Evolutionary conservation across 2,888 invertebrate species (phyloP), one percentile per base, ranked within the genome.

Genomic region (Rhagium mordax): DNA sequence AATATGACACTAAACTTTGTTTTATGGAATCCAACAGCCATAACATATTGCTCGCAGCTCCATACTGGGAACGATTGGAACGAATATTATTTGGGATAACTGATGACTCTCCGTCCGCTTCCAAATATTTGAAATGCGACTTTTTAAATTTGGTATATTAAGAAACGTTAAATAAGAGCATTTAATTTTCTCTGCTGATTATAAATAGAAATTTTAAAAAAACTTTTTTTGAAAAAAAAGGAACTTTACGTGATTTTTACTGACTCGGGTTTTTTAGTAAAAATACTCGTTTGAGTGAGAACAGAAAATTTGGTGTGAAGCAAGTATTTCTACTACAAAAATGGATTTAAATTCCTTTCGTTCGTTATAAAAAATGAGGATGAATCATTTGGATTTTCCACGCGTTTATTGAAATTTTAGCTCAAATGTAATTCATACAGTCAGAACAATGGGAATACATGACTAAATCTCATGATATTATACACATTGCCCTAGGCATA

Each of bases 1-100:
- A 83, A 83, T 81, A 80, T 80, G 79, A 81, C 78, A 81, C 79
- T 82, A 83, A 82, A 84, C 74, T 79, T 71, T 75, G 76, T 79
- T 83, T 83, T 83, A 83, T 83, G 75, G 80, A 79, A 77, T 78
- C 77, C 75, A 76, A 75, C 80, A 79, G 74, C 81, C 77, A 81
- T 81, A 81, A 79, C 82, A 82, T 82, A 82, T 81, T 82, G 81
- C 80, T 70, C 72, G 41, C 57, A 69, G 66, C 74, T 64, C 29
- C 59, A 65, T 29, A 27, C 53, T 24, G 47, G 13, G 61, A 13
- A n/a, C n/a, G n/a, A n/a, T n/a, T n/a, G n/a, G n/a, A n/a, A n/a
- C n/a, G n/a, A n/a, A 20, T 20, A 61, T 61, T 21, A 61, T 41
- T 48, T 48, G 41, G 48, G 20, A n/a, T 21, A 61, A 61, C 61